Conservation (phyloP, 2,797 vertebrate genomes). For the Ctenochaetus hawaiiensis region DNA sequence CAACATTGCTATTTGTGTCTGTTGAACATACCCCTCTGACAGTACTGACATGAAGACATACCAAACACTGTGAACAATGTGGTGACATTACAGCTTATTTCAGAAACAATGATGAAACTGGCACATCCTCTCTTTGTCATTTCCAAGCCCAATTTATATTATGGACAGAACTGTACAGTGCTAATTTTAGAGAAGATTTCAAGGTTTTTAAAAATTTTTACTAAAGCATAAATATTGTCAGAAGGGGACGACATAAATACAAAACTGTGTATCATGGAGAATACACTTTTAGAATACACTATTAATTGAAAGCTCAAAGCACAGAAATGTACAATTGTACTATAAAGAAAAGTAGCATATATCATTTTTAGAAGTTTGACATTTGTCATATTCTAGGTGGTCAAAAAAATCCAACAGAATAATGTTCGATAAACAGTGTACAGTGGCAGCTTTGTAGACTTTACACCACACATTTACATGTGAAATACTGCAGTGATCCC, state of each 20-base stretch:
- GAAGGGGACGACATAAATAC: neutral
- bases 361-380: slow-evolving; percentile 2
- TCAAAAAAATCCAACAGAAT: slow-evolving; percentile 11
- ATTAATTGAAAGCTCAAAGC: neutral
- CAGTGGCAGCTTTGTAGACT: neutral
- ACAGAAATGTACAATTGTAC: neutral
- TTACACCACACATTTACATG: neutral
- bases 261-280: neutral
- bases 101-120: neutral
- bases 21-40: too few relatives aligned
- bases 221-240: neutral
- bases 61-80: neutral
- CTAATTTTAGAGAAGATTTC: neutral
- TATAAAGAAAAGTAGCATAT: neutral
- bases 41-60: neutral
- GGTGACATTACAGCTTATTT: neutral
- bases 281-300: neutral
- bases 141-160: neutral
- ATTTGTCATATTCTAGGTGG: neutral
- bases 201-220: neutral
- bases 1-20: neutral
- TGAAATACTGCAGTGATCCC: neutral
- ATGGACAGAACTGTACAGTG: neutral
- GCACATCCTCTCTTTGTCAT: neutral
- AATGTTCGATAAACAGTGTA: neutral